phyloP scores from a whole-genome alignment of 2,888 invertebrate species.

The Scaptodrosophila latifasciaeformis region DNA sequence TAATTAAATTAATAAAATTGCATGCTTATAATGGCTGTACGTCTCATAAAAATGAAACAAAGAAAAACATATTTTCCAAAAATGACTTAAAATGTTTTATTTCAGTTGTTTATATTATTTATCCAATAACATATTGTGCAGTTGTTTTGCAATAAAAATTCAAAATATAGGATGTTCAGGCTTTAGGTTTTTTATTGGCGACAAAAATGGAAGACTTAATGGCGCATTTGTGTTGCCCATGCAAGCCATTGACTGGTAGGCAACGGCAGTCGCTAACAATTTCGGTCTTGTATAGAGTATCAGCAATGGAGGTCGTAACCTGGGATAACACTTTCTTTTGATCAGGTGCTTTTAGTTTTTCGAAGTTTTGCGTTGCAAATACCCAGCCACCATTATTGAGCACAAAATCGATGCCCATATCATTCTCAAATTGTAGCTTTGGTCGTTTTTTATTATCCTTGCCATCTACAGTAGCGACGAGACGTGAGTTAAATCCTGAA shows the following conservation, averaged over 20 bases:
- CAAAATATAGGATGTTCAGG: neutral
- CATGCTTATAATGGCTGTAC: too few relatives aligned
- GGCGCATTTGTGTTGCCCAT: slow-evolving; percentile 69
- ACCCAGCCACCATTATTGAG: slow-evolving; percentile 75
- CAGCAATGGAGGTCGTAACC: slow-evolving; percentile 70
- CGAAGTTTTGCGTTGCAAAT: slow-evolving; percentile 70
- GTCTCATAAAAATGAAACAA: too few relatives aligned
- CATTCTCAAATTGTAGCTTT: slow-evolving; percentile 77
- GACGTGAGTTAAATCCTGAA: slow-evolving; percentile 79
- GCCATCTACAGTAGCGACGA: slow-evolving; percentile 80
- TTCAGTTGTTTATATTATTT: neutral
- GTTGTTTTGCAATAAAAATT: neutral
- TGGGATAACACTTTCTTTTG: slow-evolving; percentile 65
- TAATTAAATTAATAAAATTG: too few relatives aligned
- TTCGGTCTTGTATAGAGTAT: slow-evolving; percentile 73
- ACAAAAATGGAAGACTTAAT: slow-evolving; percentile 68
- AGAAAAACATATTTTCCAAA: neutral
- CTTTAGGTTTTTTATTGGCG: slow-evolving; percentile 67
- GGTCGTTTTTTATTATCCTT: slow-evolving; percentile 78
- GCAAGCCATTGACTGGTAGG: slow-evolving; percentile 54
- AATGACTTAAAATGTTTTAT: neutral
- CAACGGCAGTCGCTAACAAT: slow-evolving; percentile 71
- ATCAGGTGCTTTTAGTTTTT: slow-evolving; percentile 55
- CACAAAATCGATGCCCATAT: slow-evolving; percentile 82
- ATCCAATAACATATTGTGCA: neutral